These are phyloP conservation scores for Drosophila kuntzei DNA, from an alignment of 2,888 invertebrate species.

Conservation along the genomic window DNA sequence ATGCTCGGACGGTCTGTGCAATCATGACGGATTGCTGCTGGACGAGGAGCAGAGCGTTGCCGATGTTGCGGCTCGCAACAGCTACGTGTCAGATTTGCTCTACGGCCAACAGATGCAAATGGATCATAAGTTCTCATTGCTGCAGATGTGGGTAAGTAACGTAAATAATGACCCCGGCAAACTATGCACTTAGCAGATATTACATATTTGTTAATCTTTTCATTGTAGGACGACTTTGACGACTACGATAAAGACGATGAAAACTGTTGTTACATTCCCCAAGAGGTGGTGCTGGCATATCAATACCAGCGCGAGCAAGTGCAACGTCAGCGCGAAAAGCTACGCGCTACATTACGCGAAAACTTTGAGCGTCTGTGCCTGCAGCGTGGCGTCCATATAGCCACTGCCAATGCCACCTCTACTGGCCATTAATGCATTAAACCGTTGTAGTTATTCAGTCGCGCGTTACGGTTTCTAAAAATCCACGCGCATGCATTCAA, in stretches of 20 bases:
- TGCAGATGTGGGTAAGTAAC: conserved; percentile 71
- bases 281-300: conserved; percentile 95
- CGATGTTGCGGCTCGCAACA: conserved; percentile 55
- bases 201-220: background rate
- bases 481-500: conserved; percentile 70
- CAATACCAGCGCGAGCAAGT: conserved; percentile 92
- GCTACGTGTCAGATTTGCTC: conserved; percentile 59
- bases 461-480: conserved; percentile 65
- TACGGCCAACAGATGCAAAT: conserved; percentile 57
- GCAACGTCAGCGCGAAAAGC: conserved; percentile 92
- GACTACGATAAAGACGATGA: conserved; percentile 92
- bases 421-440: conserved; percentile 79
- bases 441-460: conserved; percentile 80
- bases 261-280: conserved; percentile 92
- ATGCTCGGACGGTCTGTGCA: conserved; percentile 95
- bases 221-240: conserved; percentile 90
- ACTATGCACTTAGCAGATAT: background rate
- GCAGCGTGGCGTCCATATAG: conserved; percentile 70
- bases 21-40: conserved; percentile 86
- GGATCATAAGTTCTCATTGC: conserved; percentile 70
- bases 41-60: conserved; percentile 74
- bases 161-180: background rate
- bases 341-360: conserved; percentile 92
- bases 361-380: conserved; percentile 93
- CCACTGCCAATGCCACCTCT: conserved; percentile 34